These are phyloP conservation scores for Augochlorella aurata DNA, from an alignment of 2,888 invertebrate species.

Conservation along the genomic window DNA sequence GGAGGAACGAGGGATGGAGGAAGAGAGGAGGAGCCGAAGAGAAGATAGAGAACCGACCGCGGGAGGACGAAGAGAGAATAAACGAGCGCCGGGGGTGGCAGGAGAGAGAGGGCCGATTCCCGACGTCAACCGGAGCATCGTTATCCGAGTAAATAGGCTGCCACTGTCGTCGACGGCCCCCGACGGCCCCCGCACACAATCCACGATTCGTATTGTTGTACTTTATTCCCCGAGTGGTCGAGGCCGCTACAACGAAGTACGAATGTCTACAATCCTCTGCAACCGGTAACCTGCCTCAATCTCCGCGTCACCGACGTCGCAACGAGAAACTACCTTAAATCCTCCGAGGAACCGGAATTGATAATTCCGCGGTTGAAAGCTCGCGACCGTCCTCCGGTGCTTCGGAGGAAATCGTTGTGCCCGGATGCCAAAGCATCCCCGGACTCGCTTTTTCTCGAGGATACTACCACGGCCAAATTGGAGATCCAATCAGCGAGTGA, in stretches of 20 bases:
- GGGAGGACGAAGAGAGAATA: constrained; percentile 16
- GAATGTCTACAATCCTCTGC: constrained; percentile 56
- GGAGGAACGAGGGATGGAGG: constrained; percentile 43
- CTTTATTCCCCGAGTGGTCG: constrained; percentile 71
- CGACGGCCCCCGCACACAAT: constrained; percentile 74
- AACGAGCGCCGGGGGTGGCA: constrained; percentile 27
- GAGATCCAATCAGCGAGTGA: constrained; percentile 2
- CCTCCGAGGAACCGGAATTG: constrained; percentile 57
- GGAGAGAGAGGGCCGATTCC: constrained; percentile 66
- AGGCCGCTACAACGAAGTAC: constrained; percentile 46
- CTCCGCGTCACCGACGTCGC: constrained; percentile 52
- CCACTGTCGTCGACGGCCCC: constrained; percentile 68
- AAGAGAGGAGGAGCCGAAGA: constrained; percentile 33
- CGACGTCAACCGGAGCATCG: constrained; percentile 76
- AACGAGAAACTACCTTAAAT: constrained; percentile 59
- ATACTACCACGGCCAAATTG: background rate
- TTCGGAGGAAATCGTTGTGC: constrained; percentile 43
- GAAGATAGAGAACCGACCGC: constrained; percentile 40
- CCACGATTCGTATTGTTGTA: constrained; percentile 74
- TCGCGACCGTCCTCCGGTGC: constrained; percentile 30
- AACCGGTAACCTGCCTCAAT: constrained; percentile 56
- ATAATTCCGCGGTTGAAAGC: constrained; percentile 59
- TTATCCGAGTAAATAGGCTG: constrained; percentile 79
- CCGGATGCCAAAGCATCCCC: background rate
- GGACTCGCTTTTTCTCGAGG: constrained; percentile 12